A percentile compares a stretch with the other conserved stretches of the same genome.
phyloP scores from a whole-genome alignment of 2,797 vertebrate genomes.

The Cynopterus sphinx region DNA sequence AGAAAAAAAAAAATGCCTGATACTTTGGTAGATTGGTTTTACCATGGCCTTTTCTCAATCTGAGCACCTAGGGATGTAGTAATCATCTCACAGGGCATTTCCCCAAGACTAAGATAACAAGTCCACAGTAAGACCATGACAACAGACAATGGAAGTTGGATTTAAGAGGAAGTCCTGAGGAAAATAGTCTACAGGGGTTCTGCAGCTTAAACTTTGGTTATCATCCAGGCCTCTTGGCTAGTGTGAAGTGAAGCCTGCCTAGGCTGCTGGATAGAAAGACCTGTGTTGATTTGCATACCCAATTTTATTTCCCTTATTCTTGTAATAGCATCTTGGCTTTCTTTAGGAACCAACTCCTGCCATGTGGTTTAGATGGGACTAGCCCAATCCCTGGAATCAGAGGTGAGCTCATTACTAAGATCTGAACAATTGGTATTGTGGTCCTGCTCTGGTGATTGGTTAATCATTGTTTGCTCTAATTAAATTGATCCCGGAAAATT shows the following conservation, averaged over 20 bases:
- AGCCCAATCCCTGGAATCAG: not conserved
- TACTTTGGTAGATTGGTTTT: not conserved
- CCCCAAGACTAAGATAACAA: not conserved
- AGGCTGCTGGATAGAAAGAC: not conserved
- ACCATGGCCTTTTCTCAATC: not conserved
- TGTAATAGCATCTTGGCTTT: not conserved
- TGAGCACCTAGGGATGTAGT: not conserved
- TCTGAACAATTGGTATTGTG: not conserved
- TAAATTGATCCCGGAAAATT: not conserved
- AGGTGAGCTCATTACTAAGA: constrained; percentile 26
- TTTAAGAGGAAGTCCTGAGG: not conserved
- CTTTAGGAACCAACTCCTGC: not conserved
- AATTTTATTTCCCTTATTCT: not conserved
- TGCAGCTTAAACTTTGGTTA: not conserved
- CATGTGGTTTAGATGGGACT: constrained; percentile 16
- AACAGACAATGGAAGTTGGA: not conserved
- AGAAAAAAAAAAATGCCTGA: not conserved
- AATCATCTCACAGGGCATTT: not conserved
- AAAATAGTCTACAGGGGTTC: not conserved
- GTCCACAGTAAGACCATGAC: not conserved
- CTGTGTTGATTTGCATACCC: not conserved
- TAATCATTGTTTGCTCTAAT: constrained; percentile 20
- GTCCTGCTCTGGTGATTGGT: not conserved
- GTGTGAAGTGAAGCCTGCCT: not conserved
- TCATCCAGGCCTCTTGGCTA: not conserved